phyloP scores from a whole-genome alignment of 2,888 invertebrate genomes.

The Andrena marginata region DNA sequence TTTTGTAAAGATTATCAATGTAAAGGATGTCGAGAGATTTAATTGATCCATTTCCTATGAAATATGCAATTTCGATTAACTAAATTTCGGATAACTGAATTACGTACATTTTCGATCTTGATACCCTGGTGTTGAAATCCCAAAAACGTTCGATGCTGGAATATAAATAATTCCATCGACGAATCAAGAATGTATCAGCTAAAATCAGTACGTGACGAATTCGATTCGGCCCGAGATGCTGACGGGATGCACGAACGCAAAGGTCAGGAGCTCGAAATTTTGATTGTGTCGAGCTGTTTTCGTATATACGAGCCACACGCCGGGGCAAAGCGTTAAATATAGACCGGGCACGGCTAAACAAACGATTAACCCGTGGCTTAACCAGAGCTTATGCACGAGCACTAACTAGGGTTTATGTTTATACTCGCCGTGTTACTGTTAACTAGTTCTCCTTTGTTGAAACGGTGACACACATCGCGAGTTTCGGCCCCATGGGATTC shows the following conservation, averaged over 20 bases:
- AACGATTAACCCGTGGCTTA: constrained; percentile 80
- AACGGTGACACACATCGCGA: constrained; percentile 64
- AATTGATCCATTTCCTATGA: too few species aligned
- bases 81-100: too few species aligned
- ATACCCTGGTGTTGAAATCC: too few species aligned
- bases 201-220: not conserved
- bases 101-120: too few species aligned
- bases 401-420: constrained; percentile 76
- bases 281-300: constrained; percentile 75
- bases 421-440: constrained; percentile 66
- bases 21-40: too few species aligned
- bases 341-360: constrained; percentile 74
- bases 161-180: not conserved
- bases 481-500: constrained; percentile 22
- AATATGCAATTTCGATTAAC: too few species aligned
- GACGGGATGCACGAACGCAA: not conserved
- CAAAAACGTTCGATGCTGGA: too few species aligned
- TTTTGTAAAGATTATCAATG: not conserved
- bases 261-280: constrained; percentile 57
- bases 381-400: constrained; percentile 75
- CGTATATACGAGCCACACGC: constrained; percentile 66
- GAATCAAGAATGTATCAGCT: not conserved
- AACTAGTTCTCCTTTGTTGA: constrained; percentile 70
- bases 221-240: not conserved
- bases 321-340: constrained; percentile 75